Evolutionary conservation across 35 echinoderm and acorn worm genomes (phyloP).

Genomic region (Eucidaris tribuloides): DNA sequence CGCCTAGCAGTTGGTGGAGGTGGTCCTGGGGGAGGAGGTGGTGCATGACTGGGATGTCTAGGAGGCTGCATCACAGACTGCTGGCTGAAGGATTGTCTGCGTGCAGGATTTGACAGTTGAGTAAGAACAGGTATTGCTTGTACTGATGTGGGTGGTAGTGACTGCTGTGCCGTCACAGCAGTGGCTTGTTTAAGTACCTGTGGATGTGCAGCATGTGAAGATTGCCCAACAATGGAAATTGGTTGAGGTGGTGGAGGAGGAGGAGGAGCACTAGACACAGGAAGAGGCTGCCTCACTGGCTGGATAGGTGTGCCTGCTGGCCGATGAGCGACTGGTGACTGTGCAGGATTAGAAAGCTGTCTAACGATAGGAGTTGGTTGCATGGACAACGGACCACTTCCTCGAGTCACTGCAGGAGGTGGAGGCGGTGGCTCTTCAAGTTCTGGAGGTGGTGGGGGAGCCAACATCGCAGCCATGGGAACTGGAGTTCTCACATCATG

Average conservation of each 20-base stretch:
- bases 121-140: not conserved
- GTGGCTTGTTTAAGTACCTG: too few species aligned
- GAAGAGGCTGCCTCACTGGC: too few species aligned
- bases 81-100: too few species aligned
- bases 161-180: too few species aligned
- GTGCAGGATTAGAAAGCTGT: not conserved
- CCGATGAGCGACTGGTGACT: not conserved
- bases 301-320: too few species aligned
- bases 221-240: too few species aligned
- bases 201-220: too few species aligned
- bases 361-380: not conserved
- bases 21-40: constrained; percentile 37
- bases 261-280: too few species aligned
- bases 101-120: constrained; percentile 27
- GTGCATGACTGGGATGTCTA: not conserved
- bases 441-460: not conserved
- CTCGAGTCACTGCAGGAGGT: not conserved
- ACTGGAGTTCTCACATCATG: not conserved
- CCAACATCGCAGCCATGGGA: constrained; percentile 5
- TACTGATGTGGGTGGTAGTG: too few species aligned
- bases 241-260: too few species aligned
- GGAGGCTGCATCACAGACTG: too few species aligned
- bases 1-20: constrained; percentile 45
- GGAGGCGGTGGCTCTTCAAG: not conserved
- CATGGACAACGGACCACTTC: not conserved